Percentiles rank a stretch among this genome's conserved stretches.
These are phyloP conservation scores for Saimiri boliviensis DNA, from an alignment of 2,113 vertebrate species.

Conservation along the genomic window DNA sequence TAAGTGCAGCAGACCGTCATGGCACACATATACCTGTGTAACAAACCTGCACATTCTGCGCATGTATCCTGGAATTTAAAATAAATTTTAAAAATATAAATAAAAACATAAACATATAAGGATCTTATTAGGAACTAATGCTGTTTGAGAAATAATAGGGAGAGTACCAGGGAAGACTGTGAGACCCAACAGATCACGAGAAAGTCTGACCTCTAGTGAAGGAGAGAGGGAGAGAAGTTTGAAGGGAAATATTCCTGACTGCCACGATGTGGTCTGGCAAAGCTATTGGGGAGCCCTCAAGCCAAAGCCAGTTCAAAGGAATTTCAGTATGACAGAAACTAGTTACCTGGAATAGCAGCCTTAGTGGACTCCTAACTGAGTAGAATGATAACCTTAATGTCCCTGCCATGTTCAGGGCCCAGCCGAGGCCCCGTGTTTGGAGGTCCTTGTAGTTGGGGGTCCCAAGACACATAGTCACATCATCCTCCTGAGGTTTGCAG, in stretches of 20 bases:
- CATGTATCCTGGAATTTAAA: too few relatives aligned
- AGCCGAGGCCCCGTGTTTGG: too few relatives aligned
- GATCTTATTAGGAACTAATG: background rate
- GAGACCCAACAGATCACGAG: background rate
- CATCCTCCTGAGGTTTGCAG: background rate
- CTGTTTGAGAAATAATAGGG: background rate
- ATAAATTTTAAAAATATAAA: too few relatives aligned
- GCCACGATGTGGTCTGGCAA: background rate
- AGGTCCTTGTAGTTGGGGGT: background rate
- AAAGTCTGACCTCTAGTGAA: background rate
- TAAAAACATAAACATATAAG: background rate
- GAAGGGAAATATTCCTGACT: background rate
- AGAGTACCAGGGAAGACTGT: background rate
- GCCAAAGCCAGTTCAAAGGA: background rate
- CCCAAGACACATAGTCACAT: fast-evolving
- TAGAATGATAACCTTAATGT: background rate
- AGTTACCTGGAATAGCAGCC: background rate
- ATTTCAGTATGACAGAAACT: too few relatives aligned
- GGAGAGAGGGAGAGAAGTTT: background rate
- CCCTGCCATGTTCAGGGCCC: background rate
- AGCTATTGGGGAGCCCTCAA: background rate
- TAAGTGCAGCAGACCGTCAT: too few relatives aligned
- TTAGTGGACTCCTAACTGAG: too few relatives aligned
- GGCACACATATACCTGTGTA: too few relatives aligned
- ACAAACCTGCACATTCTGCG: too few relatives aligned